Evolutionary conservation across 2,888 invertebrate genomes (phyloP).

Genomic region (Scaptomyza parva): DNA sequence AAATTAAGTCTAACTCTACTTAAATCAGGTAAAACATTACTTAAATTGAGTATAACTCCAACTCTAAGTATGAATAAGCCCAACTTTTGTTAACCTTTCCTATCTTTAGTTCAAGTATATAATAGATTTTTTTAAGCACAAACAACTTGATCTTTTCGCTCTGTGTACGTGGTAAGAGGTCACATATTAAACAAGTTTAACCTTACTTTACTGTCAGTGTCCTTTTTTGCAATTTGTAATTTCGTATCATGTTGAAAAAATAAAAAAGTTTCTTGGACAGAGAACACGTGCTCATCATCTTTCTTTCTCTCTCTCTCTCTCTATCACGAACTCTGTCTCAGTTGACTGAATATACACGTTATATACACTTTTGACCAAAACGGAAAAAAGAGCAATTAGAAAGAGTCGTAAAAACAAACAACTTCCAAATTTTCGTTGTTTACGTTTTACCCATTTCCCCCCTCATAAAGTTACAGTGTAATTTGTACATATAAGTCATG

Average conservation of each 20-base stretch:
- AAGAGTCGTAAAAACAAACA: conserved; percentile 66
- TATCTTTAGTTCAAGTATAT: too few species aligned
- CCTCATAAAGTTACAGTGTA: too few species aligned
- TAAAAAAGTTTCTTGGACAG: not conserved
- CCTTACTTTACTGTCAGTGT: not conserved
- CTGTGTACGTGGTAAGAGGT: not conserved
- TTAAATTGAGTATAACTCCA: not conserved
- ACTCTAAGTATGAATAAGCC: too few species aligned
- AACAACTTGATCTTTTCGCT: not conserved
- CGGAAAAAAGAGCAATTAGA: conserved; percentile 64
- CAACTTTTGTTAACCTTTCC: too few species aligned
- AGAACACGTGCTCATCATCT: not conserved
- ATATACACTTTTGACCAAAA: conserved; percentile 8
- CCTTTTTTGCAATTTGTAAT: not conserved
- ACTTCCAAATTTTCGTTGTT: conserved; percentile 39
- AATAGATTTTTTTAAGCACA: too few species aligned
- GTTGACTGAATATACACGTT: too few species aligned
- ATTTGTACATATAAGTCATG: too few species aligned
- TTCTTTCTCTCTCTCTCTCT: not conserved
- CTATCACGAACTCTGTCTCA: too few species aligned
- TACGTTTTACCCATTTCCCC: too few species aligned
- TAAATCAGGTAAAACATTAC: not conserved
- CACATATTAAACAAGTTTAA: not conserved
- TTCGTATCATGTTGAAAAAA: not conserved
- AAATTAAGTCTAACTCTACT: not conserved